phyloP scores from a whole-genome alignment of 2,888 invertebrate species.

The Tinea trinotella region DNA sequence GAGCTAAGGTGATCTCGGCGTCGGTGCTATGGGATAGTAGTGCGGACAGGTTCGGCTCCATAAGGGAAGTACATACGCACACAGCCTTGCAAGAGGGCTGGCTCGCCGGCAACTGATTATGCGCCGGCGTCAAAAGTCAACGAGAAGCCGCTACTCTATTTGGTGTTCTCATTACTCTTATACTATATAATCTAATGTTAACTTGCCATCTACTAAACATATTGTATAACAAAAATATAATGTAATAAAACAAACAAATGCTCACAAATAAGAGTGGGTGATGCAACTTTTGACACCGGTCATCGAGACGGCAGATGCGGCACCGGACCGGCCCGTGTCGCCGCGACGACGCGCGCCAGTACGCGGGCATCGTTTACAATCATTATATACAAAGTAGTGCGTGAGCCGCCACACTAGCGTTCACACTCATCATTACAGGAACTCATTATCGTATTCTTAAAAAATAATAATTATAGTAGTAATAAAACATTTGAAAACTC shows the following conservation, averaged over 20 bases:
- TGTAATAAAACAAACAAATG: slow-evolving; percentile 68
- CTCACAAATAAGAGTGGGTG: slow-evolving; percentile 64
- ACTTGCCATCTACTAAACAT: slow-evolving; percentile 65
- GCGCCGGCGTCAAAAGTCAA: slow-evolving; percentile 64
- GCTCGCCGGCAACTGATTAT: slow-evolving; percentile 33
- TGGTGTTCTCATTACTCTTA: slow-evolving; percentile 71
- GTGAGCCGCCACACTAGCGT: slow-evolving; percentile 42
- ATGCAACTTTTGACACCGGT: slow-evolving; percentile 51
- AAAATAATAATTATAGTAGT: slow-evolving; percentile 47
- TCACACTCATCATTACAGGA: slow-evolving; percentile 66
- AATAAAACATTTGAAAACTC: slow-evolving; percentile 72
- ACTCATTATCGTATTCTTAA: slow-evolving; percentile 70
- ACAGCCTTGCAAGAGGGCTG: slow-evolving; percentile 24
- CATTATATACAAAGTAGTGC: slow-evolving; percentile 66
- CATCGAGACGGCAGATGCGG: slow-evolving; percentile 20
- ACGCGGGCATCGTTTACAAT: slow-evolving; percentile 42
- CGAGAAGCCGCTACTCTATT: slow-evolving; percentile 71
- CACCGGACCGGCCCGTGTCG: slow-evolving; percentile 24
- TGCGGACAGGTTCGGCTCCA: slow-evolving; percentile 25
- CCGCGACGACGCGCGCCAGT: slow-evolving; percentile 28
- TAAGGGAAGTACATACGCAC: slow-evolving; percentile 23
- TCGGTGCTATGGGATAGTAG: slow-evolving; percentile 25
- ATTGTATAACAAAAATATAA: slow-evolving; percentile 57
- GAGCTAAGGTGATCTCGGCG: slow-evolving; percentile 35
- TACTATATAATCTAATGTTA: slow-evolving; percentile 70